These are phyloP conservation scores for Zosterops borbonicus DNA, from an alignment of 2,113 vertebrate genomes.

Conservation along the genomic window DNA sequence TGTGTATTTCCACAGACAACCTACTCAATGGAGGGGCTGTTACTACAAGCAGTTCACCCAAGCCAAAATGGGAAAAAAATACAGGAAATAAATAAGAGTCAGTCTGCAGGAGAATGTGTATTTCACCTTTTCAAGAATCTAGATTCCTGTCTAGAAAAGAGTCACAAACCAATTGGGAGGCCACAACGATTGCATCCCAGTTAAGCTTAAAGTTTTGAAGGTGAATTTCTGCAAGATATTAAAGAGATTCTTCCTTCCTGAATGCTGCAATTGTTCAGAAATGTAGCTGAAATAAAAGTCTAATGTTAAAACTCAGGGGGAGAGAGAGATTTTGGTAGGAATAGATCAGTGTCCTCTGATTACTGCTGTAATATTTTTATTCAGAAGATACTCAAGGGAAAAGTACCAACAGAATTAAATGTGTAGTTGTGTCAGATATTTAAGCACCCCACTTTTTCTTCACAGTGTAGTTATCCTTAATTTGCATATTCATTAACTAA, in stretches of 20 bases:
- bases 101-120: not conserved
- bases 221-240: not conserved
- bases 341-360: not conserved
- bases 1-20: not conserved
- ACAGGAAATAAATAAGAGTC: not conserved
- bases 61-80: not conserved
- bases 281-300: conserved; percentile 4
- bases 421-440: conserved; percentile 43
- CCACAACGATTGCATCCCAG: not conserved
- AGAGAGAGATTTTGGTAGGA: not conserved
- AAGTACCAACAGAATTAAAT: conserved; percentile 27
- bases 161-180: not conserved
- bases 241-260: not conserved
- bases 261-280: not conserved
- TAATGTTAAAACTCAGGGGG: not conserved
- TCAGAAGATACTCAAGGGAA: not conserved
- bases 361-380: conserved; percentile 26
- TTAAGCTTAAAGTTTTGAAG: not conserved
- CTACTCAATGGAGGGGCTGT: not conserved
- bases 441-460: conserved; percentile 46
- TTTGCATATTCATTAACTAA: conserved; percentile 51
- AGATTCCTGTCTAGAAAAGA: not conserved
- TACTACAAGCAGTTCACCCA: not conserved
- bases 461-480: not conserved
- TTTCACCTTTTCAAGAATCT: not conserved